Conservation (phyloP, 1,140 invertebrate species). For the Orchestia grillus region DNA sequence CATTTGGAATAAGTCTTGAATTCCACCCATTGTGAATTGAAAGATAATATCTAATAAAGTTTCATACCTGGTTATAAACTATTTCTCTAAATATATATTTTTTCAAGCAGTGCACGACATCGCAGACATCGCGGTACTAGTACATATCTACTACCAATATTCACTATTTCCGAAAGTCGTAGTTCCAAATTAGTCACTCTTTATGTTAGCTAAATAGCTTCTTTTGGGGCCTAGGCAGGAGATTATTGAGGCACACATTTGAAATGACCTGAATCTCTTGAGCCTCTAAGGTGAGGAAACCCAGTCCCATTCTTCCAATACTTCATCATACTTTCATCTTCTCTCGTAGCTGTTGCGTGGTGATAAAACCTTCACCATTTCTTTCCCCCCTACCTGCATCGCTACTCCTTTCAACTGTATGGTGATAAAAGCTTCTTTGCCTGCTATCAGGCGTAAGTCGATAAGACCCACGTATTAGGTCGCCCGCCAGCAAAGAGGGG, state of each 20-base stretch:
- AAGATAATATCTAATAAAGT: too few species aligned
- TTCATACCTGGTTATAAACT: too few species aligned
- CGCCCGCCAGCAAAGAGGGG: neutral
- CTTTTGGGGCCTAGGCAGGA: neutral
- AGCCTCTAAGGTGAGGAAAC: neutral
- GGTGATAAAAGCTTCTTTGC: neutral
- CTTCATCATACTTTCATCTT: neutral
- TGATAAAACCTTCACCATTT: neutral
- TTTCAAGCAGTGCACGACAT: too few species aligned
- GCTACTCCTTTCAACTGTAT: neutral
- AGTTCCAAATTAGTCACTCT: neutral
- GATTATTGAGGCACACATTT: too few species aligned
- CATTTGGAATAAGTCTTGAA: too few species aligned
- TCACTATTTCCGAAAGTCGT: neutral
- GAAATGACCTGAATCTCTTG: too few species aligned
- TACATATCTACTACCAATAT: neutral
- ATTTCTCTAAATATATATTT: too few species aligned
- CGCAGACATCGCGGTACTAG: too few species aligned
- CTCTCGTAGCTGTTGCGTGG: neutral
- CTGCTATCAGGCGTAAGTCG: neutral
- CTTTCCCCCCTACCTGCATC: neutral
- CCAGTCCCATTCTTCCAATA: neutral
- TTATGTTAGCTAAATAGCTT: neutral
- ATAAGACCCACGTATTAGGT: neutral
- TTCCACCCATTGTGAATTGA: too few species aligned